Evolutionary conservation across 2,888 invertebrate species (phyloP).

Genomic region (Aleiodes alternator): DNA sequence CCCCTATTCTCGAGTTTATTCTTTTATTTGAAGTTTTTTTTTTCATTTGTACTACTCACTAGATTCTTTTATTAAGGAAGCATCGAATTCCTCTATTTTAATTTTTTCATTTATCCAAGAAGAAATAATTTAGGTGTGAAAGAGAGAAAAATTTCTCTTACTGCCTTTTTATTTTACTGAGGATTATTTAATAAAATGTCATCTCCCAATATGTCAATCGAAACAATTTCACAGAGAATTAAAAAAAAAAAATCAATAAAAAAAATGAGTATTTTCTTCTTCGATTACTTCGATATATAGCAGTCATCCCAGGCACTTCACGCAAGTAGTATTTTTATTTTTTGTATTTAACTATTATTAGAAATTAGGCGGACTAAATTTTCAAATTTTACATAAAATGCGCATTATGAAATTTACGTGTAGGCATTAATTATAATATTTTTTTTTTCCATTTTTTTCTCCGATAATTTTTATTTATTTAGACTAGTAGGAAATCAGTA

Average conservation of each 20-base stretch:
- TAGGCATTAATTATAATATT: constrained; percentile 22
- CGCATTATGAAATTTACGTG: constrained; percentile 38
- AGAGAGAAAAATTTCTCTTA: background rate
- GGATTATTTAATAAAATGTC: constrained; percentile 21
- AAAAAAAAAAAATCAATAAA: background rate
- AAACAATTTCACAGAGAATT: constrained; percentile 17
- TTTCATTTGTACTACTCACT: constrained; percentile 13
- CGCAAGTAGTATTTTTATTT: constrained; percentile 21
- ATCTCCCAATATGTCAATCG: constrained; percentile 24
- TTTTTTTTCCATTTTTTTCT: constrained; percentile 7
- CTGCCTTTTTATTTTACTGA: constrained; percentile 2
- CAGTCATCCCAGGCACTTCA: constrained; percentile 41
- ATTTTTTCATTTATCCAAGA: constrained; percentile 14
- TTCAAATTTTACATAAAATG: constrained; percentile 36
- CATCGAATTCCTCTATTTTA: constrained; percentile 12
- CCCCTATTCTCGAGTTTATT: constrained; percentile 5
- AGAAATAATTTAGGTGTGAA: constrained; percentile 7
- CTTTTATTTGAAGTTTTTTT: background rate
- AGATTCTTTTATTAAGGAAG: constrained; percentile 27
- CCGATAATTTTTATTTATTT: constrained; percentile 47
- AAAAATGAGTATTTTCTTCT: constrained; percentile 31
- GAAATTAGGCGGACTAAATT: constrained; percentile 37
- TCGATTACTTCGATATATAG: constrained; percentile 21
- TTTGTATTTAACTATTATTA: constrained; percentile 20
- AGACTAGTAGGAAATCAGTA: constrained; percentile 53